Base-by-base conservation (phyloP, 1,140 invertebrate genomes). In the Cydia strobilella region DNA sequence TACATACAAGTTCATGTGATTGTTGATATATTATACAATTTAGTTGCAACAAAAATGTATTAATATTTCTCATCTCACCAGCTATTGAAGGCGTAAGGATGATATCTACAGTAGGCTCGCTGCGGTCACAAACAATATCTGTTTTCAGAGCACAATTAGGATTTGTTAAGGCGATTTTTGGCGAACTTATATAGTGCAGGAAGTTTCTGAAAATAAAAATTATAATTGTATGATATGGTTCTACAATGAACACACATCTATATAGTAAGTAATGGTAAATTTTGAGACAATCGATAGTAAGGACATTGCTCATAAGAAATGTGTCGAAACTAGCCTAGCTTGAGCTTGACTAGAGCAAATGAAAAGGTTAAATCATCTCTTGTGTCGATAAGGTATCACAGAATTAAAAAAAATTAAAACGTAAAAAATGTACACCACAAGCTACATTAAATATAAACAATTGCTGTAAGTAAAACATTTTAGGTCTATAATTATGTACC, bases 101-200 rank as follows among this genome's bases (percentile, higher is more conserved):
- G 69, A 94, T 91, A 78, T 93, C 94, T 25, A 98, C 89, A 73
- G 93, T 88, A 20, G 97, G 96, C 72, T 97, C 95, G 80, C 95
- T 95, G 77, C 96, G 92, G 90, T 98, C 95, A 91, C 96, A 97
- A 0, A 97, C 94, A 77, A 98, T 92, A 79, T 96, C 94, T n/a
- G 96, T 95, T 93, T 96, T 97, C 48, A 98, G 84, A 27, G 92
- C 77, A 87, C 96, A 97, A 78, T 94, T 94, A 39, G 95, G 94
- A 94, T 98, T 98, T 48, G 96, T 97, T 74, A 94, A 87, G 35
- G 86, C 81, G 45, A 97, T 92, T 92, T 95, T 96, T 18, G 94
- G 93, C 54, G 93, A 91, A 78, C 95, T 95, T 45, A 97, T 93
- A 82, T 94, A 94, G 86, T 94, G 95, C 4, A 97, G 86, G 84